Conservation (phyloP, 1,140 invertebrate species). For the Anoplophora glabripennis region DNA sequence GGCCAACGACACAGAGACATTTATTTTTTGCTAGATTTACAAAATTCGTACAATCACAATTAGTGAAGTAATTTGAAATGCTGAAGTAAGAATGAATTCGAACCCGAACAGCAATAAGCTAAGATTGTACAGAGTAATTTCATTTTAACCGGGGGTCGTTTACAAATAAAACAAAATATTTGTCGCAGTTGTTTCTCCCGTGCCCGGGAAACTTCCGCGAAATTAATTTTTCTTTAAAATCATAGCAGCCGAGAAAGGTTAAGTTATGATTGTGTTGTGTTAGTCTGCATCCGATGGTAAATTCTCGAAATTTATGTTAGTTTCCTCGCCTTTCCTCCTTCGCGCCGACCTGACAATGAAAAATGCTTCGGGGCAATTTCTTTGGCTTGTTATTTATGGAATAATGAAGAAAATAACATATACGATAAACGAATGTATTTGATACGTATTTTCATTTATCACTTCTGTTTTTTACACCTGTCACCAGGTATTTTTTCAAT, state of each 20-base stretch:
- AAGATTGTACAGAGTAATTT: too few species aligned
- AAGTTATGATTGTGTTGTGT: constrained; percentile 26
- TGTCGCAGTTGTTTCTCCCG: background rate
- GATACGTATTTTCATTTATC: constrained; percentile 1
- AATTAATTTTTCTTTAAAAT: constrained; percentile 4
- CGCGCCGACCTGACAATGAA: constrained; percentile 24
- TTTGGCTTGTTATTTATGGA: constrained; percentile 28
- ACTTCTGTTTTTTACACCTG: background rate
- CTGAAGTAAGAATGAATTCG: too few species aligned
- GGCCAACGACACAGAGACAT: too few species aligned
- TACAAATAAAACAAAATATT: too few species aligned
- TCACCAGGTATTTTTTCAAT: background rate
- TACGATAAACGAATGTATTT: constrained; percentile 7
- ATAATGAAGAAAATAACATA: constrained; percentile 26
- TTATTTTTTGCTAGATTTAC: too few species aligned
- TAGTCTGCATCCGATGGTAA: constrained; percentile 23
- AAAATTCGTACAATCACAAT: too few species aligned
- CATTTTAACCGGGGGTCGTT: too few species aligned
- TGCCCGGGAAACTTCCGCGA: constrained; percentile 1
- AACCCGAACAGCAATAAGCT: too few species aligned
- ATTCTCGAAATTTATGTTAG: constrained; percentile 28
- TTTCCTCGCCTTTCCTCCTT: constrained; percentile 25
- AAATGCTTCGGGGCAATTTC: constrained; percentile 28
- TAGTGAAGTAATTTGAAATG: too few species aligned
- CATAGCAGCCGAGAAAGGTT: constrained; percentile 12